phyloP scores from a whole-genome alignment of 1,140 invertebrate species.

The Pogonomyrmex barbatus region DNA sequence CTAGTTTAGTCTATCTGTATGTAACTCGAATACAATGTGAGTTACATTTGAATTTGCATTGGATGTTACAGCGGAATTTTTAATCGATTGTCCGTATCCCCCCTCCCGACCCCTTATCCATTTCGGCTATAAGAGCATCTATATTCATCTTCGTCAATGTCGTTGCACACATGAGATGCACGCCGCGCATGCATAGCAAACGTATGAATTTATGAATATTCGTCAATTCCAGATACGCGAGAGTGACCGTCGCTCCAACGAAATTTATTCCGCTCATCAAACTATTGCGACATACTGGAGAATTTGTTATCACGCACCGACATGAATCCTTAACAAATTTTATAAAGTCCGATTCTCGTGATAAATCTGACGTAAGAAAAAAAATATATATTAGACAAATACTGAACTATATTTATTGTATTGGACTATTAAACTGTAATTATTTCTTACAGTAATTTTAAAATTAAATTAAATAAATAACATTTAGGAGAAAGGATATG shows the following conservation, averaged over 20 bases:
- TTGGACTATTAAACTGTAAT: background rate
- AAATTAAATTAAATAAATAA: background rate
- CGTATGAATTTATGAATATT: slow-evolving; percentile 64
- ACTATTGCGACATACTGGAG: slow-evolving; percentile 54
- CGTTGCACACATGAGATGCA: slow-evolving; percentile 45
- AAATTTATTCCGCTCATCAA: slow-evolving; percentile 55
- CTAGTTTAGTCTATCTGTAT: background rate
- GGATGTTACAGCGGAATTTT: slow-evolving; percentile 35
- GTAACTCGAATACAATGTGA: background rate
- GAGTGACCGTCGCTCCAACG: background rate
- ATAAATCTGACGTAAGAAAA: slow-evolving; percentile 1
- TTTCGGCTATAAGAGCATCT: slow-evolving; percentile 29
- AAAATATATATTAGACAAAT: background rate
- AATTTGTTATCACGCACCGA: slow-evolving; percentile 33
- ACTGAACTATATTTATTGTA: background rate
- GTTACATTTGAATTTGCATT: slow-evolving; percentile 36
- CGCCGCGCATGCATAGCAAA: slow-evolving; percentile 25
- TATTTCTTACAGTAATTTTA: background rate
- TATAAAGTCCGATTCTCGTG: background rate
- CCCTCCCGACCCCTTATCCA: background rate
- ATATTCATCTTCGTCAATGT: slow-evolving; percentile 63
- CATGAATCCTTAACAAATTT: slow-evolving; percentile 34
- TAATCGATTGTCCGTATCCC: slow-evolving; percentile 18
- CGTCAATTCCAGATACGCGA: slow-evolving; percentile 57
- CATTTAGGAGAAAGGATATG: background rate